These are phyloP conservation scores for Sylvilagus bachmani DNA, from an alignment of 2,113 vertebrate genomes.

Conservation along the genomic window DNA sequence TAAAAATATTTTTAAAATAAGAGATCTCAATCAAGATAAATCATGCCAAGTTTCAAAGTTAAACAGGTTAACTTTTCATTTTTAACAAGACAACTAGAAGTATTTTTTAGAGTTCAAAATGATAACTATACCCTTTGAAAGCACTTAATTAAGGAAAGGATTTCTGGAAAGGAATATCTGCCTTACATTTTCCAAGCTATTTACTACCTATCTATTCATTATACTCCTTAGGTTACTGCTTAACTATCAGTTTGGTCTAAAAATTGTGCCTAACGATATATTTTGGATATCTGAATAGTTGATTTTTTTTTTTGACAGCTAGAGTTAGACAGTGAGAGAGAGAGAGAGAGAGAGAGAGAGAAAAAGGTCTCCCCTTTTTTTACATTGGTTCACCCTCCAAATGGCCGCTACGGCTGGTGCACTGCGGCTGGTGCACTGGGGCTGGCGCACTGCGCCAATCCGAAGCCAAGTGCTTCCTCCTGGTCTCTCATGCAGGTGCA, in stretches of 20 bases:
- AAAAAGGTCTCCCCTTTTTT: no score
- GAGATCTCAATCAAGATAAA: background rate
- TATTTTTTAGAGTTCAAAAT: slow-evolving; percentile 40
- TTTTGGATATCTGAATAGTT: slow-evolving; percentile 7
- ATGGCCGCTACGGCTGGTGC: no score
- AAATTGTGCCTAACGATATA: background rate
- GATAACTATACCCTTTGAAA: background rate
- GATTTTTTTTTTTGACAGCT: no score
- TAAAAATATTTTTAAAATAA: background rate
- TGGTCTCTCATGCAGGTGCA: no score
- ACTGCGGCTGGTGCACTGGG: no score
- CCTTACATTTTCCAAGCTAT: background rate
- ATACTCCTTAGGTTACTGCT: background rate
- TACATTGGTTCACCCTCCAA: no score
- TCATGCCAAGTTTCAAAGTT: background rate
- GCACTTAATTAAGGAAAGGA: background rate
- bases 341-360: no score
- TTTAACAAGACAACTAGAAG: background rate
- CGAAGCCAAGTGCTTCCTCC: no score
- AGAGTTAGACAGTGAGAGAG: no score
- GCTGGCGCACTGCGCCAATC: no score
- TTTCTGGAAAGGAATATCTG: background rate
- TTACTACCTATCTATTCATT: slow-evolving; percentile 17
- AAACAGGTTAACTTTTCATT: background rate
- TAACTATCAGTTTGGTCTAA: slow-evolving; percentile 2